Base-by-base conservation (phyloP, 2,888 invertebrate genomes). In the Rhaphigaster nebulosa region DNA sequence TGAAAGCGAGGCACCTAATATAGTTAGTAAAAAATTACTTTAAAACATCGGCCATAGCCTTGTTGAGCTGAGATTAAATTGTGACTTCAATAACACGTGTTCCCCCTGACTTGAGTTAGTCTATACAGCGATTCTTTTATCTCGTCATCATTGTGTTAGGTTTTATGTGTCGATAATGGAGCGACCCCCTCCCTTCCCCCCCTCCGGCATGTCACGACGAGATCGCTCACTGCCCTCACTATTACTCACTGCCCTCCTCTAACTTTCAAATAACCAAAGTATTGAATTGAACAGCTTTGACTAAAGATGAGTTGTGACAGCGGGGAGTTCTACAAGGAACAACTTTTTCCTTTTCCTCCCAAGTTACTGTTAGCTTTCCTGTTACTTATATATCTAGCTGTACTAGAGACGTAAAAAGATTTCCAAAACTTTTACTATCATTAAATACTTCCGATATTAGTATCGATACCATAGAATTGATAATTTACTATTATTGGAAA, bases 1-100 rank as follows among this genome's bases (percentile, higher is more conserved):
- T 91, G 91, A 90, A 91, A 91, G 91, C 89, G 91, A 91, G 84
- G 90, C 88, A 26, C 90, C 65, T 91, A 91, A 91, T 87, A 41
- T 45, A 87, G 89, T 91, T 91, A 91, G 84, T 52, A 88, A 90
- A 90, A 91, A 91, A 90, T 89, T 76, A 89, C 87, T 91, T 91
- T 91, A 91, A 90, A 91, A 91, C 91, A 65, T 90, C 87, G 90
- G 84, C 91, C 45, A 56, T 90, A 38, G 76, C 38, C 87, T 89
- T 88, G 91, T 90, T 38, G 84, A 45, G 89, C 45, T 56, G 34
- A 76, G 89, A 91, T 89, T 91, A 87, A 89, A 91, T 91, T 91
- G 87, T 89, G 88, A 91, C 91, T 88, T 84, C 26, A 89, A 91
- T 91, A 91, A 89, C 89, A 89, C 89, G 89, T 89, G 89, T 89